phyloP scores from a whole-genome alignment of 1,140 invertebrate genomes.

The Diorhabda carinulata region DNA sequence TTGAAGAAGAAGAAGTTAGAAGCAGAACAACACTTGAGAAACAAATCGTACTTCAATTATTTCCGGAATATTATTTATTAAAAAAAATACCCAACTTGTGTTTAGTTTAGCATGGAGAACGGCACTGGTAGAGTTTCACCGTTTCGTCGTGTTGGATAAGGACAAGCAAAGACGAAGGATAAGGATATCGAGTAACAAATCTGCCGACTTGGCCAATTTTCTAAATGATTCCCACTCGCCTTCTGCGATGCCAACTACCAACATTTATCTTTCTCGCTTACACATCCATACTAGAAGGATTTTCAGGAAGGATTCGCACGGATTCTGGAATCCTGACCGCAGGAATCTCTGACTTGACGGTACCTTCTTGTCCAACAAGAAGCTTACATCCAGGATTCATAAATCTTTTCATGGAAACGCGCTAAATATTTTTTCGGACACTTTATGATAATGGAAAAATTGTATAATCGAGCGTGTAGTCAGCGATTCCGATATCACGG shows the following conservation, averaged over 20 bases:
- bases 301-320: conserved; percentile 1
- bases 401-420: background rate
- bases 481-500: too few species aligned
- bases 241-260: conserved; percentile 7
- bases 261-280: conserved; percentile 16
- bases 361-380: background rate
- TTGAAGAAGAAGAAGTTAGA: too few species aligned
- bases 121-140: too few species aligned
- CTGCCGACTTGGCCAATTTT: conserved; percentile 15
- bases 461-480: too few species aligned
- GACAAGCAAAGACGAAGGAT: background rate
- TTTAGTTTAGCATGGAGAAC: too few species aligned
- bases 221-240: conserved; percentile 13
- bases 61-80: too few species aligned
- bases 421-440: too few species aligned
- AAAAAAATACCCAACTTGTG: too few species aligned
- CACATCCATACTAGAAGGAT: background rate
- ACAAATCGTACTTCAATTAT: too few species aligned
- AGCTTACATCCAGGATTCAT: background rate
- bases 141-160: background rate
- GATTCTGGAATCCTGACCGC: background rate
- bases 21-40: too few species aligned
- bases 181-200: conserved; percentile 16
- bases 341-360: background rate
- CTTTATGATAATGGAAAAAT: too few species aligned